phyloP scores from a whole-genome alignment of 2,797 vertebrate species.

The Channa striata region DNA sequence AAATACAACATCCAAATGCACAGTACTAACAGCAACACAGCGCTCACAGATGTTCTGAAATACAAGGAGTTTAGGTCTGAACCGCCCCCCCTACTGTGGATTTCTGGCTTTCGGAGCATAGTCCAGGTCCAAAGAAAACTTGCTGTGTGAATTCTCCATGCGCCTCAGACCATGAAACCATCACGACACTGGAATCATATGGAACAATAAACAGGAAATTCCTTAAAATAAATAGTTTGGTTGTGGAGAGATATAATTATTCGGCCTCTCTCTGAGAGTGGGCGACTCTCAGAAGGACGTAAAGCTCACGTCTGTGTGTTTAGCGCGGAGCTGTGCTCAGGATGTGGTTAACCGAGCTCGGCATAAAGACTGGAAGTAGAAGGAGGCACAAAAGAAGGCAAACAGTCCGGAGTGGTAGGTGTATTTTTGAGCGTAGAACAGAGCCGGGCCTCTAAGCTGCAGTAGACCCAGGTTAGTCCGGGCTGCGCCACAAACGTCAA shows the following conservation, averaged over 20 bases:
- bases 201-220: too few relatives aligned
- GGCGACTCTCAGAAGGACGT: background rate
- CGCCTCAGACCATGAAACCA: too few relatives aligned
- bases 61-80: too few relatives aligned
- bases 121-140: background rate
- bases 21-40: too few relatives aligned
- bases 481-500: background rate
- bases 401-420: too few relatives aligned
- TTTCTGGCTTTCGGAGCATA: too few relatives aligned
- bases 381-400: background rate
- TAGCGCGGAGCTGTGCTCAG: background rate
- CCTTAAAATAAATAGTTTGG: too few relatives aligned
- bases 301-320: background rate
- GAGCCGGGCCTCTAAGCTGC: too few relatives aligned
- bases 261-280: background rate
- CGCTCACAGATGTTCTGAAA: too few relatives aligned
- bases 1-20: too few relatives aligned
- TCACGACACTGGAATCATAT: background rate
- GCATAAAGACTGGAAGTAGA: background rate
- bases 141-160: background rate
- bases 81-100: too few relatives aligned
- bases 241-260: background rate
- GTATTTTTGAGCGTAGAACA: background rate
- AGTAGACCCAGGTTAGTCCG: too few relatives aligned
- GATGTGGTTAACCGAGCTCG: background rate